Evolutionary conservation across 2,113 vertebrate genomes (phyloP).

Genomic region (Ellobius talpinus): DNA sequence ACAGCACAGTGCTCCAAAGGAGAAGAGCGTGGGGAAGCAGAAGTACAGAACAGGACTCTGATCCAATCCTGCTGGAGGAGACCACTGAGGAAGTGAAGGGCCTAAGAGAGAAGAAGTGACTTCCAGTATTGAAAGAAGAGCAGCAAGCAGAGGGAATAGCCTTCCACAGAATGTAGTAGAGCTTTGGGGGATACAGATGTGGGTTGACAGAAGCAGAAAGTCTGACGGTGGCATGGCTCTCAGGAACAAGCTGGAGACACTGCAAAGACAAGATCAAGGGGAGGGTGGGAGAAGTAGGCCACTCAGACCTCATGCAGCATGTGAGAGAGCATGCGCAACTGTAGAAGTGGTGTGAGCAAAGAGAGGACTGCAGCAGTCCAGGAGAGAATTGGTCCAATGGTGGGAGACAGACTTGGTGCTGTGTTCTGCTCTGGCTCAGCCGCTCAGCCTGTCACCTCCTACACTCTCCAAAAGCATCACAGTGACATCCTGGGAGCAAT

Average conservation of each 20-base stretch:
- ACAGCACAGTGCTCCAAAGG: neutral
- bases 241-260: neutral
- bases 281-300: neutral
- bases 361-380: neutral
- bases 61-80: neutral
- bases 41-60: neutral
- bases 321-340: neutral
- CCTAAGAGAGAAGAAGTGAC: neutral
- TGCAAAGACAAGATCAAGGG: neutral
- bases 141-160: neutral
- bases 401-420: neutral
- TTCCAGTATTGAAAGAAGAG: neutral
- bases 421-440: neutral
- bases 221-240: neutral
- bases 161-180: neutral
- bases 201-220: neutral
- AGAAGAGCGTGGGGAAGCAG: neutral
- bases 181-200: neutral
- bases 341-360: neutral
- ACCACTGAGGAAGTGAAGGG: neutral
- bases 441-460: neutral
- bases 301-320: neutral
- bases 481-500: slow-evolving; percentile 48
- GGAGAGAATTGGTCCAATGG: neutral
- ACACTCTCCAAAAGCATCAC: slow-evolving; percentile 23